phyloP scores from a whole-genome alignment of 2,888 invertebrate genomes.

The Stomorhina lunata region DNA sequence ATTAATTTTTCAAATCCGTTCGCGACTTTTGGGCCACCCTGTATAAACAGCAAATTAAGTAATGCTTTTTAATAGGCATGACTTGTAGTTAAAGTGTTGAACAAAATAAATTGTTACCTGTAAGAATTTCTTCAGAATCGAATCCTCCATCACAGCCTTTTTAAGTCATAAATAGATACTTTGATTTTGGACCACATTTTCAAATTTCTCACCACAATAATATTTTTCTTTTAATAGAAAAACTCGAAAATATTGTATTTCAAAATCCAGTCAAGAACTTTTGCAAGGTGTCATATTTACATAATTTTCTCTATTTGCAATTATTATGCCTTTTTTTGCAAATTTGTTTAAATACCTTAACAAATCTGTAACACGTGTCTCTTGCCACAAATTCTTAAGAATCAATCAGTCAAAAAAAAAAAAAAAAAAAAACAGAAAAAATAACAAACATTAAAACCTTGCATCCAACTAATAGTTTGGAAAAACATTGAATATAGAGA shows the following conservation, averaged over 20 bases:
- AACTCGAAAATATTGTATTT: not conserved
- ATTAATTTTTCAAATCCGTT: too few species aligned
- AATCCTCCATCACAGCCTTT: too few species aligned
- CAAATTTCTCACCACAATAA: too few species aligned
- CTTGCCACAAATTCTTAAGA: conserved; percentile 57
- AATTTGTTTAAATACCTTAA: conserved; percentile 26
- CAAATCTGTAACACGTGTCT: conserved; percentile 58
- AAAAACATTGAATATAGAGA: conserved; percentile 1
- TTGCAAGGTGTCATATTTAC: conserved; percentile 21
- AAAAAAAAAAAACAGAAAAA: not conserved
- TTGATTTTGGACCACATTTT: too few species aligned
- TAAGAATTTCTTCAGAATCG: too few species aligned
- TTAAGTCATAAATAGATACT: too few species aligned
- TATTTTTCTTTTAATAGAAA: not conserved
- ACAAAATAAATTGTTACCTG: too few species aligned
- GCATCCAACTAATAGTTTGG: not conserved
- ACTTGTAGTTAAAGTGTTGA: too few species aligned
- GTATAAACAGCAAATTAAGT: too few species aligned
- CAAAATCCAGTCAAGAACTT: not conserved
- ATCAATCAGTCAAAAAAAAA: conserved; percentile 58
- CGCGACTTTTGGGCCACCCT: too few species aligned
- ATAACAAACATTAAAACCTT: not conserved
- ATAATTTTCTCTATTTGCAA: not conserved
- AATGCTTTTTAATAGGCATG: too few species aligned
- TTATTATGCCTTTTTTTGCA: not conserved